Evolutionary conservation across 2,797 vertebrate species (phyloP).

Genomic region (Lithobates sylvaticus): DNA sequence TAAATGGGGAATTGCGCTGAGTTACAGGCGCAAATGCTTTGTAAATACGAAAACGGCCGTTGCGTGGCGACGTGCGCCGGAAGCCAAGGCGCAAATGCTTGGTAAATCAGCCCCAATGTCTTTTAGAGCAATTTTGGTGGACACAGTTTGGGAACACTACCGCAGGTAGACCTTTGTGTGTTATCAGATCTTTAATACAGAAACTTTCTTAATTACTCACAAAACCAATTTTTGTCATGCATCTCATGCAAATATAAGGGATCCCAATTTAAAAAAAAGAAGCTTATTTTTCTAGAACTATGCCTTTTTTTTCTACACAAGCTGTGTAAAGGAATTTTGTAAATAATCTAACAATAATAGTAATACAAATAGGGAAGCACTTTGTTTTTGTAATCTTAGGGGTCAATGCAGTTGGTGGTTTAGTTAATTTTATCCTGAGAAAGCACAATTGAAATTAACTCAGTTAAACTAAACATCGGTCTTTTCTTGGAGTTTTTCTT

Average conservation of each 20-base stretch:
- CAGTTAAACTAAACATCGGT: constrained; percentile 52
- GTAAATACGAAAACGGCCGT: too few species aligned
- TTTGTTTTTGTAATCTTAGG: constrained; percentile 20
- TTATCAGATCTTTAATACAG: too few species aligned
- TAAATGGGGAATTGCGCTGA: too few species aligned
- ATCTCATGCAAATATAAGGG: too few species aligned
- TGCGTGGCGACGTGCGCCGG: too few species aligned
- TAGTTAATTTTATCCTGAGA: constrained; percentile 28
- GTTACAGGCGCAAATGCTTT: too few species aligned
- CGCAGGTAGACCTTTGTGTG: too few species aligned
- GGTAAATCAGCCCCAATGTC: too few species aligned
- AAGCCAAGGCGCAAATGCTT: too few species aligned
- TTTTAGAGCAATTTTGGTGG: too few species aligned
- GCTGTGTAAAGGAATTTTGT: not conserved
- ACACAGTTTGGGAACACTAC: too few species aligned
- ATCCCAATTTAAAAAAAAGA: too few species aligned
- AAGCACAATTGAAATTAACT: constrained; percentile 60
- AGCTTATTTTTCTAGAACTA: not conserved
- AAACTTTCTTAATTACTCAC: not conserved
- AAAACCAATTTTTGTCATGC: not conserved
- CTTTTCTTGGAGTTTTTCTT: constrained; percentile 63
- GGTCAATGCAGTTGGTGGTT: constrained; percentile 17
- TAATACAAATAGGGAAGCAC: constrained; percentile 10
- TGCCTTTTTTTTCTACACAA: not conserved
- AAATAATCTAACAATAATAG: not conserved